Base-by-base conservation (phyloP, 2,113 vertebrate genomes). In the Gulo gulo region DNA sequence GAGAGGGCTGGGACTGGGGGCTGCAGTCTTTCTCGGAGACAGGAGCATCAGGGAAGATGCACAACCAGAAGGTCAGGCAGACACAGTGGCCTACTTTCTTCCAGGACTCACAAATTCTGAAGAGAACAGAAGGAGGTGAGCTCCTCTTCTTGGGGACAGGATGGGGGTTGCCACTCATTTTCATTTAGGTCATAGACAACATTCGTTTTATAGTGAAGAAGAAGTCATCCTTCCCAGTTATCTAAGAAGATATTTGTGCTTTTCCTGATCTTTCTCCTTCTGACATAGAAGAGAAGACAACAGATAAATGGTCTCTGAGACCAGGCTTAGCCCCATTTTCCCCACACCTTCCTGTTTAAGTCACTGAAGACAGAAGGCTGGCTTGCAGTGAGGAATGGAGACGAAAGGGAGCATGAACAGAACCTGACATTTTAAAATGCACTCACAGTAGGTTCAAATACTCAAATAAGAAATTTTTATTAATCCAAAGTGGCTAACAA, bases 291-390 rank as follows among this genome's bases (percentile, higher is more conserved):
- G 14, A 52, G 15, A 57, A 78, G 12, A 26, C 23, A 57, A 52
- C 21, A 20, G 5, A 67, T 29, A 50, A 10, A 84, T 31, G 20
- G 39, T 52, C 20, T 93, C 34, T 74, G 24, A 93, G n/a, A 61
- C 61, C 10, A 74, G 4, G 7, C 15, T 1, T 3, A 1, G 12
- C 0, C 20, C 10, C 7, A 23, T 14, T 59, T 86, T 65, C 18
- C 9, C 20, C 15, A 65, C 0, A 7, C 2, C 7, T 50, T 55
- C 5, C 1, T 4, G 7, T 90, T 59, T 23, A 26, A 67, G 29
- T 79, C 34, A 36, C 2, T 39, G 29, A 87, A 71, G 3, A 4
- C 13, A 24, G 8, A 59, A 0, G 34, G 18, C 21, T 6, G 23
- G 18, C 1, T 1, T 67, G 20, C 13, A 14, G 12, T 47, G 67